Base-by-base conservation (phyloP, 1,140 invertebrate species). In the Bombus pascuorum region DNA sequence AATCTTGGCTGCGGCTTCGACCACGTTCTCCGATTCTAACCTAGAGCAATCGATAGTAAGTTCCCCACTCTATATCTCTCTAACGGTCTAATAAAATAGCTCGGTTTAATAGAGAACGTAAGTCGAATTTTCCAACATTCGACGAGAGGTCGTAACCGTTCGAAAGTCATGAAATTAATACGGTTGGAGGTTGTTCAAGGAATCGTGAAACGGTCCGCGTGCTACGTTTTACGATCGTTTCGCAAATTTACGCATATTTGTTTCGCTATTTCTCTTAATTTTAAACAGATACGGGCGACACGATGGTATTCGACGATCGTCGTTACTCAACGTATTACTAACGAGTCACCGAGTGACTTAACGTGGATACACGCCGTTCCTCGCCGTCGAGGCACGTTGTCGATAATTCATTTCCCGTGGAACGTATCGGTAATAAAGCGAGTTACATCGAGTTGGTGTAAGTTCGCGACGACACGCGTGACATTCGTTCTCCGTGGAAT, bases 1-100 rank as follows among this genome's bases (percentile, higher is more conserved):
- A 86, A 91, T 89, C 89, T 91, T 86, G 87, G 85, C 81, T 80
- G 85, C 86, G 89, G 88, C 76, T 83, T 77, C 68, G 66, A 81
- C 89, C 86, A 79, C 89, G 82, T 87, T 70, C 78, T 66, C 74
- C 71, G 76, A 86, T 89, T 79, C 71, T 65, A 57, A 25, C 18
- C 79, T 39, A n/a, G n/a, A 65, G 71, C 37, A 47, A 89, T 89
- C 76, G 80, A 89, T 89, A 74, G 9, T 44, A 37, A 57, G 1
- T n/a, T 10, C 39, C 12, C 12, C 25, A 1, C 39, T 5, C 44
- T 13, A 2, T 5, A 5, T 22, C 28, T 42, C 3, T 13, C 10
- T 18, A 6, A 22, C 73, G 10, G 12, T 34, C 22, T 44, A 28
- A 44, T 6, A 34, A 79, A 68, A 66, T 32, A 34, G 47, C 44